Evolutionary conservation across 2,113 vertebrate species (phyloP).

Genomic region (Gavia stellata): DNA sequence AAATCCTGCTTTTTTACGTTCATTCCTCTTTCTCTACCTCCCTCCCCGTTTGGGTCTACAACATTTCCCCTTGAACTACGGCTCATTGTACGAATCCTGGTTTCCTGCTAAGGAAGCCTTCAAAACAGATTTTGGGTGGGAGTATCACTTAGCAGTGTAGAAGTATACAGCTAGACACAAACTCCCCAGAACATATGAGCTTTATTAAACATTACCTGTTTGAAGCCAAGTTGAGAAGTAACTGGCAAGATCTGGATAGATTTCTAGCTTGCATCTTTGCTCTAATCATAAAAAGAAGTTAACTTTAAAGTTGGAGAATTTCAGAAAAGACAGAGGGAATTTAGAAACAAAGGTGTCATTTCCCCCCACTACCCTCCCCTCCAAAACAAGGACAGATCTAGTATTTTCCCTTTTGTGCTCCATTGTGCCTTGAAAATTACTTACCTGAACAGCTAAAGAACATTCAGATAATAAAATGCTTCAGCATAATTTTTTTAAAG

Average conservation of each 20-base stretch:
- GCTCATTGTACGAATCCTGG: not conserved
- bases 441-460: slow-evolving; percentile 70
- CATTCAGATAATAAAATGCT: slow-evolving; percentile 20
- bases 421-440: slow-evolving; percentile 55
- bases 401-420: slow-evolving; percentile 42
- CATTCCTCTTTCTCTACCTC: not conserved
- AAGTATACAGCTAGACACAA: slow-evolving; percentile 24
- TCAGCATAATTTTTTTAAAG: not conserved
- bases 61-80: slow-evolving; percentile 41
- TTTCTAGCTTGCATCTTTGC: slow-evolving; percentile 39
- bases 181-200: slow-evolving; percentile 5
- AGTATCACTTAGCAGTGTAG: slow-evolving; percentile 41
- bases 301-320: slow-evolving; percentile 28
- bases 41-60: slow-evolving; percentile 19
- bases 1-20: slow-evolving; percentile 57
- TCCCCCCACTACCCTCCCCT: not conserved
- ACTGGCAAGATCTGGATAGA: slow-evolving; percentile 16
- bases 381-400: slow-evolving; percentile 17
- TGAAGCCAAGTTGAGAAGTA: slow-evolving; percentile 52
- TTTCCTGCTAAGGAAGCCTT: slow-evolving; percentile 62
- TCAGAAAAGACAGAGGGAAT: not conserved
- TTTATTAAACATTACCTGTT: slow-evolving; percentile 8
- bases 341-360: not conserved
- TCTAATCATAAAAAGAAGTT: slow-evolving; percentile 28
- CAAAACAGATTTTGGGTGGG: slow-evolving; percentile 37